Conservation (phyloP, 1,140 invertebrate species). For the Zelostemma sp. region DNA sequence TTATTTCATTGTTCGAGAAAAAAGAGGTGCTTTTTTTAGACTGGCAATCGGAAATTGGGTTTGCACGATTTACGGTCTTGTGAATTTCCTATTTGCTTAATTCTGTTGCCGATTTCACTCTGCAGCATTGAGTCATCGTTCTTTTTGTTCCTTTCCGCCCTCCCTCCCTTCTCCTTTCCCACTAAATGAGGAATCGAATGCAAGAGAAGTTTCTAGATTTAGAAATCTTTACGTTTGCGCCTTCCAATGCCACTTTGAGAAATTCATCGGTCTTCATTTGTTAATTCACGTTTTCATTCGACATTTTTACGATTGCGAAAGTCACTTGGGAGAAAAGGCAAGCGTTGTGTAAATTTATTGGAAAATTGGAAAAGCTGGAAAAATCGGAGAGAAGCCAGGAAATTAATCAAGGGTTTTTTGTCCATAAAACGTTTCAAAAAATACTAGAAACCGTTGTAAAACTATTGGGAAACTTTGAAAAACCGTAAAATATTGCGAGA, state of each 20-base stretch:
- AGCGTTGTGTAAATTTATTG: not conserved
- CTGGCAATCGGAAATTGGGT: too few relatives aligned
- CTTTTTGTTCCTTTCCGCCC: constrained; percentile 39
- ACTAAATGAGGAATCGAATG: constrained; percentile 40
- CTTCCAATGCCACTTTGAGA: constrained; percentile 54
- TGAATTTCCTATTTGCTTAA: constrained; percentile 51
- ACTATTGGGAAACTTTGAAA: too few relatives aligned
- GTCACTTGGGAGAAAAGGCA: not conserved
- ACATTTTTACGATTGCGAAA: constrained; percentile 28
- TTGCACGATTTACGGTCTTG: constrained; percentile 38
- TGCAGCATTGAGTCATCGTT: constrained; percentile 51
- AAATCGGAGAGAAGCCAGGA: too few relatives aligned
- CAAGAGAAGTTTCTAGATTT: constrained; percentile 50
- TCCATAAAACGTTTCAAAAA: not conserved
- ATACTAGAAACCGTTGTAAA: too few relatives aligned
- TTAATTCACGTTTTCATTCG: constrained; percentile 4
- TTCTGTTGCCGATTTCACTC: constrained; percentile 53
- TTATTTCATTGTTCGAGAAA: too few relatives aligned
- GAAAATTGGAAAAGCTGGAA: too few relatives aligned
- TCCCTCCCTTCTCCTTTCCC: not conserved
- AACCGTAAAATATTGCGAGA: too few relatives aligned
- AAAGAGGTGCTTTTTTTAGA: too few relatives aligned
- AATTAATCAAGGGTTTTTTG: not conserved
- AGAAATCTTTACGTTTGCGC: constrained; percentile 49
- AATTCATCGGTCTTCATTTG: constrained; percentile 55